Conservation (phyloP, 1,140 invertebrate species). For the Neelides sp. region DNA sequence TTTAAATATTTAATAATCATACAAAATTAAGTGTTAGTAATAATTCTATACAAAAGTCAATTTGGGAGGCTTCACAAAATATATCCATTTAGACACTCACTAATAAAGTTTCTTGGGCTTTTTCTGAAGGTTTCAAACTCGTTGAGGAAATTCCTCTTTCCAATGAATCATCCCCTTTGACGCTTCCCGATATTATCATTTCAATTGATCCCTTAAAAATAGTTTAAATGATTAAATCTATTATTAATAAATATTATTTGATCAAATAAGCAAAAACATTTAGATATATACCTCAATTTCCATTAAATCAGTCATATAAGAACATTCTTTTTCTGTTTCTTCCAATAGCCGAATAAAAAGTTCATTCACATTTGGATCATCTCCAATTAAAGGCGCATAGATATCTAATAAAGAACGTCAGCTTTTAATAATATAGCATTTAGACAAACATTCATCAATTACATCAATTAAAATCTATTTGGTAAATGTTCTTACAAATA, state of each 20-base stretch:
- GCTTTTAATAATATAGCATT: constrained; percentile 1
- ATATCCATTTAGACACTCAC: constrained; percentile 39
- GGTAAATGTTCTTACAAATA: not conserved
- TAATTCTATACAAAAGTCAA: not conserved
- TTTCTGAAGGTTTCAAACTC: constrained; percentile 42
- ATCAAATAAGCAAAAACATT: not conserved
- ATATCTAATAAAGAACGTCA: constrained; percentile 31
- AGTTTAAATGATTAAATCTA: constrained; percentile 44
- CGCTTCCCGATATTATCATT: constrained; percentile 43
- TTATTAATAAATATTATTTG: constrained; percentile 1
- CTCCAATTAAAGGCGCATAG: constrained; percentile 33
- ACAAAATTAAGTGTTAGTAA: not conserved
- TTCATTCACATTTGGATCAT: constrained; percentile 42
- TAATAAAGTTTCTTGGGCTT: constrained; percentile 47
- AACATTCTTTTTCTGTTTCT: constrained; percentile 51
- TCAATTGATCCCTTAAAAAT: constrained; percentile 54
- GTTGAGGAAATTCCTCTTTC: constrained; percentile 32
- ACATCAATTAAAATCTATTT: not conserved
- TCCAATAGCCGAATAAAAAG: constrained; percentile 47
- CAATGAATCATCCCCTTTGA: constrained; percentile 27
- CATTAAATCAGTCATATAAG: constrained; percentile 38
- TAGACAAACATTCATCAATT: not conserved
- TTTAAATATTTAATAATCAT: not conserved
- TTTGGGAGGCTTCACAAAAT: not conserved
- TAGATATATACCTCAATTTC: constrained; percentile 34